phyloP scores from a whole-genome alignment of 2,888 invertebrate genomes.

The Plemyria rubiginata region DNA sequence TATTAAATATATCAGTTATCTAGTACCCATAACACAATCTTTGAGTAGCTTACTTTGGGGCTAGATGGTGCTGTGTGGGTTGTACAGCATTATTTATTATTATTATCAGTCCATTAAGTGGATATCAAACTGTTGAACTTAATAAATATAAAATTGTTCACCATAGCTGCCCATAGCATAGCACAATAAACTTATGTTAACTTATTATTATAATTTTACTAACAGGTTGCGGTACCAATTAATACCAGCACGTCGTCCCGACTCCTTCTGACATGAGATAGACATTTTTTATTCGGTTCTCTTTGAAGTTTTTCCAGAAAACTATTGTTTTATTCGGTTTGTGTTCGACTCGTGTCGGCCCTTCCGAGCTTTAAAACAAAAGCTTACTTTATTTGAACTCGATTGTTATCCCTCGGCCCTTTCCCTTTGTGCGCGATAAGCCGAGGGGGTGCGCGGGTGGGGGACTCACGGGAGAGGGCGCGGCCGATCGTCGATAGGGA shows the following conservation, averaged over 20 bases:
- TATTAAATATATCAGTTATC: no score
- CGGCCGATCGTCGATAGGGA: constrained; percentile 42
- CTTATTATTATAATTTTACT: no score
- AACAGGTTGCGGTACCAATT: background rate
- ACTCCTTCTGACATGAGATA: constrained; percentile 32
- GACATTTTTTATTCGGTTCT: constrained; percentile 26
- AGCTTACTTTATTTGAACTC: constrained; percentile 58
- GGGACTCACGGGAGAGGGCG: constrained; percentile 7
- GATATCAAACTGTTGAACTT: no score
- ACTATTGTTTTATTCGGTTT: constrained; percentile 45
- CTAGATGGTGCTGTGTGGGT: no score
- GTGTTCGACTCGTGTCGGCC: constrained; percentile 18
- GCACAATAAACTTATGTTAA: no score
- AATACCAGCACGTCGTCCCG: background rate
- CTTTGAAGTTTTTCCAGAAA: constrained; percentile 35
- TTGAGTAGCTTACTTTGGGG: no score
- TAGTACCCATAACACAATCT: no score
- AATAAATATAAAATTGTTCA: no score
- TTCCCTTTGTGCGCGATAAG: constrained; percentile 54
- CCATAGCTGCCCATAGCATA: no score
- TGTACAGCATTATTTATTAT: no score
- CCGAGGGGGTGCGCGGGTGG: constrained; percentile 27
- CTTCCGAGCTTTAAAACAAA: constrained; percentile 50
- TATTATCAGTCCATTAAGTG: no score
- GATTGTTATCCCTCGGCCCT: constrained; percentile 50